Base-by-base conservation (phyloP, 2,113 vertebrate species). In the Trichomycterus rosablanca region DNA sequence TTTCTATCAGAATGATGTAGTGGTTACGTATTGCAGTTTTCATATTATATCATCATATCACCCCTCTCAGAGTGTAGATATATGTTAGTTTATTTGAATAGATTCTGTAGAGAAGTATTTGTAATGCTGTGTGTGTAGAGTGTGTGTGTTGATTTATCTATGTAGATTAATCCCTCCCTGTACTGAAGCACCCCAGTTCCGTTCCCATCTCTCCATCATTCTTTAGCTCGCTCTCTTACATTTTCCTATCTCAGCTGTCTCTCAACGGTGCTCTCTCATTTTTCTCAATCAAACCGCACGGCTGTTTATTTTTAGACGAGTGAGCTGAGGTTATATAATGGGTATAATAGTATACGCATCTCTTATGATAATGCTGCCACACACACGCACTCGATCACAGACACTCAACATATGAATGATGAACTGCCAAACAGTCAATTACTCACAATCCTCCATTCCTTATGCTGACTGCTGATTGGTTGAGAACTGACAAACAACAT, bases 311-410 rank as follows among this genome's bases (percentile, higher is more conserved):
- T 61, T 59, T 44, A 63, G 62, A 69, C 9, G 60, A 56, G 50
- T 58, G 50, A 50, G 50, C 54, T 62, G 56, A 68, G 68, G 65
- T 67, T 63, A n/a, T n/a, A n/a, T n/a, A n/a, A n/a, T n/a, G 42
- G 32, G 35, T 67, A 67, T 73, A 74, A 78, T 67, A 54, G 60
- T 65, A 59, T n/a, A 53, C 45, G 57, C 53, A 58, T 65, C 66
- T 48, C 22, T n/a, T 56, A 60, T 54, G 53, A 70, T 56, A 49
- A 67, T 71, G 58, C 61, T 19, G 59, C 73, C 46, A 22, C 40
- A 30, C 48, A 16, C 52, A 55, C 56, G 62, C 37, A 40, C 55
- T 80, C 74, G 62, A 77, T 79, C 74, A 77, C 73, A 54, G 64
- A 63, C 70, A 60, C 39, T n/a, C 52, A 54, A 28, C 24, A 12